phyloP scores from a whole-genome alignment of 2,888 invertebrate species.

The Cheilosia grossa region DNA sequence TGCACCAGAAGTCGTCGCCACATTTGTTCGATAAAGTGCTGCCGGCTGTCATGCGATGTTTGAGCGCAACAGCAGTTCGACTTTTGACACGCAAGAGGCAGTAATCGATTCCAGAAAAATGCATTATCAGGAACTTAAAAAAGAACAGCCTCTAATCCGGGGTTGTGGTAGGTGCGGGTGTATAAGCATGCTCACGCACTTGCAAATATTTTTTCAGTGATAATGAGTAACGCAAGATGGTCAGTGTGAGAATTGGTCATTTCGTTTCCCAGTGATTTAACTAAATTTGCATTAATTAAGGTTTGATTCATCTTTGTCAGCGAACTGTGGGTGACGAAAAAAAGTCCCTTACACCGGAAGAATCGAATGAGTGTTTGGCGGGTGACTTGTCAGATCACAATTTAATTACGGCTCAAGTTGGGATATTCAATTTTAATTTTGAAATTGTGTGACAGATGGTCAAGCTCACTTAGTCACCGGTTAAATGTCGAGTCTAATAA shows the following conservation, averaged over 20 bases:
- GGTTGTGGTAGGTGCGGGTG: slow-evolving; percentile 50
- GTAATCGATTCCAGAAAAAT: slow-evolving; percentile 55
- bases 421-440: slow-evolving; percentile 6
- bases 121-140: not conserved
- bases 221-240: slow-evolving; percentile 36
- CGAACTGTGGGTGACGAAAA: slow-evolving; percentile 32
- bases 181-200: slow-evolving; percentile 40
- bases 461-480: slow-evolving; percentile 34
- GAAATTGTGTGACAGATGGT: slow-evolving; percentile 4
- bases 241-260: slow-evolving; percentile 15
- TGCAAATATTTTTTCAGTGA: not conserved
- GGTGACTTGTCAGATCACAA: slow-evolving; percentile 35
- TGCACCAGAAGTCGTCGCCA: slow-evolving; percentile 63
- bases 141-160: not conserved
- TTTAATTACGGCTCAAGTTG: not conserved
- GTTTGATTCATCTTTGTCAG: slow-evolving; percentile 46
- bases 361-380: slow-evolving; percentile 33
- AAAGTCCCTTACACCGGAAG: slow-evolving; percentile 56
- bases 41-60: slow-evolving; percentile 66
- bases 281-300: slow-evolving; percentile 48
- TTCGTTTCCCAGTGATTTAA: slow-evolving; percentile 41
- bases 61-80: slow-evolving; percentile 55
- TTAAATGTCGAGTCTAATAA: not conserved
- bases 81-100: slow-evolving; percentile 58
- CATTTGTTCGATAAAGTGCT: slow-evolving; percentile 55